A percentile compares a stretch with the other conserved stretches of the same genome.
Conservation (phyloP, 1,140 invertebrate species). For the Drosophila mayri region DNA sequence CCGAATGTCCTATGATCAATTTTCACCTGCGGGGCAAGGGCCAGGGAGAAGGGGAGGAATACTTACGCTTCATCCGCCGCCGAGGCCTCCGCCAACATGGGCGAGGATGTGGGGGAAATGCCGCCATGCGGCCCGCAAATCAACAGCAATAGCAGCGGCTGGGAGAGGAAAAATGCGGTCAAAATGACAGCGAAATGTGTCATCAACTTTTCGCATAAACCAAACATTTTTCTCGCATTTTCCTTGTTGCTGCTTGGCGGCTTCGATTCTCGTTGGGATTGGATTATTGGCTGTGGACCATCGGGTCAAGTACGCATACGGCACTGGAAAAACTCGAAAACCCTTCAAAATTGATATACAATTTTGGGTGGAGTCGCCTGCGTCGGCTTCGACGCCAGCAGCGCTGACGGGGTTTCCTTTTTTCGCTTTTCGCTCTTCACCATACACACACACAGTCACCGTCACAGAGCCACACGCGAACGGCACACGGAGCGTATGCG, state of each 20-base stretch:
- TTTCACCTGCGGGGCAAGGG: not conserved
- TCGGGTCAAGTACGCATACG: conserved; percentile 30
- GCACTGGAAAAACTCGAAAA: conserved; percentile 31
- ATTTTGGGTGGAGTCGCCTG: conserved; percentile 77
- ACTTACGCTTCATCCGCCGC: conserved; percentile 84
- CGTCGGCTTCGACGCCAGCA: conserved; percentile 61
- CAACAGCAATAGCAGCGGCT: conserved; percentile 72
- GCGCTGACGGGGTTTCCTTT: conserved; percentile 47
- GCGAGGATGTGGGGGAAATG: conserved; percentile 25
- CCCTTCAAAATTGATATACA: conserved; percentile 70
- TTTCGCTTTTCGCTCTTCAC: conserved; percentile 35
- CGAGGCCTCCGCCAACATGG: conserved; percentile 72
- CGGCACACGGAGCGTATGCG: conserved; percentile 70
- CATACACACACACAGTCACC: conserved; percentile 26
- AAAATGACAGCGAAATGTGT: conserved; percentile 84
- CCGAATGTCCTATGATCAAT: conserved; percentile 18
- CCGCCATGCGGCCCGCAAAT: conserved; percentile 73
- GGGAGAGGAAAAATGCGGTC: conserved; percentile 81
- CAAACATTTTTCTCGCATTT: conserved; percentile 85
- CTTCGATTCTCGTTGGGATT: conserved; percentile 38
- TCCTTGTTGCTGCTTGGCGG: conserved; percentile 58
- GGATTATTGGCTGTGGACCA: conserved; percentile 26
- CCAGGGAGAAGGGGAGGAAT: not conserved
- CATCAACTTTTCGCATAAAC: conserved; percentile 84
- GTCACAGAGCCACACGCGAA: conserved; percentile 5